A percentile compares a stretch with the other conserved stretches of the same genome.
These are phyloP conservation scores for Gambusia holbrooki DNA, from an alignment of 2,113 vertebrate species.

Conservation along the genomic window DNA sequence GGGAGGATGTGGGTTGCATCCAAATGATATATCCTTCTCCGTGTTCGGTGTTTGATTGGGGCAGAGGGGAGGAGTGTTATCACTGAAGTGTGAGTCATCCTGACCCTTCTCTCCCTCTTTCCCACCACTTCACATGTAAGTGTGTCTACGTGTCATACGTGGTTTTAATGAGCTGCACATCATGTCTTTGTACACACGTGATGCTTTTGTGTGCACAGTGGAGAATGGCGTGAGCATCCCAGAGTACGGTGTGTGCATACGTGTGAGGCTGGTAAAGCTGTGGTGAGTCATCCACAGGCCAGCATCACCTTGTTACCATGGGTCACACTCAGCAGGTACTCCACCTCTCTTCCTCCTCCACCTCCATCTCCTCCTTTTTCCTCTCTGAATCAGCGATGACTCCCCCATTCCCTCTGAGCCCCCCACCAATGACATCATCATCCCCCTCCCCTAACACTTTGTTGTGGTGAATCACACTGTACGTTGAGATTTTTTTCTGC, in stretches of 20 bases:
- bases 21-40: slow-evolving; percentile 64
- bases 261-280: slow-evolving; percentile 59
- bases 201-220: slow-evolving; percentile 17
- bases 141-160: slow-evolving; percentile 26
- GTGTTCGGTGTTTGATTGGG: slow-evolving; percentile 26
- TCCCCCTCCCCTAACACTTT: slow-evolving; percentile 65
- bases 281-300: slow-evolving; percentile 74
- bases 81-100: slow-evolving; percentile 78
- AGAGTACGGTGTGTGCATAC: slow-evolving; percentile 21
- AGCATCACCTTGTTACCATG: slow-evolving; percentile 65
- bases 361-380: slow-evolving; percentile 59
- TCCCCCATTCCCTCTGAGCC: slow-evolving; percentile 37
- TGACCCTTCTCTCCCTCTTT: slow-evolving; percentile 58
- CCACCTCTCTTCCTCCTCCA: slow-evolving; percentile 57
- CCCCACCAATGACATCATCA: slow-evolving; percentile 70
- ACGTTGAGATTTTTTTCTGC: slow-evolving; percentile 57
- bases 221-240: slow-evolving; percentile 6
- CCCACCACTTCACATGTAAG: slow-evolving; percentile 31
- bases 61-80: slow-evolving; percentile 54
- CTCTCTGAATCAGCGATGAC: slow-evolving; percentile 75
- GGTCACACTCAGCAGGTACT: slow-evolving; percentile 75
- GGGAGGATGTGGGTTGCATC: slow-evolving; percentile 72
- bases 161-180: neutral
- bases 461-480: slow-evolving; percentile 79
- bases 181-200: neutral